These are phyloP conservation scores for Ricordea florida DNA, from an alignment of 92 coral and sea anemone genomes.

Conservation along the genomic window DNA sequence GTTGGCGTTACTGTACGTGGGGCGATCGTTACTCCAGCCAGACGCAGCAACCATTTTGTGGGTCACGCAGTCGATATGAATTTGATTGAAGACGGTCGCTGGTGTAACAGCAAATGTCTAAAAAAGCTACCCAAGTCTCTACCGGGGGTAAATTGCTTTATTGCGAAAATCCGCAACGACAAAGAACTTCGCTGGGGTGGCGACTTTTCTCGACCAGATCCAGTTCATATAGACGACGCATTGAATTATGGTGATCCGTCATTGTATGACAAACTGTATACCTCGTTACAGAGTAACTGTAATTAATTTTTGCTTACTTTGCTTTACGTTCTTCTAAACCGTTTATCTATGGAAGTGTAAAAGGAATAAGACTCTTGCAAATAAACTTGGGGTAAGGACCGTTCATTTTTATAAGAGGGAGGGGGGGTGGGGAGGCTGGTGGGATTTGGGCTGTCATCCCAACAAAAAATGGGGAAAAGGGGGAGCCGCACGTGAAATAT, in stretches of 20 bases:
- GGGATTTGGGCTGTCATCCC: no score
- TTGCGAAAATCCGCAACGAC: conserved; percentile 29
- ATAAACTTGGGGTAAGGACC: no score
- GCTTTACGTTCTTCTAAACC: no score
- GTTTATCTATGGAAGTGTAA: no score
- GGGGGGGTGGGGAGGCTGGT: no score
- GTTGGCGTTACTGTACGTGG: not conserved
- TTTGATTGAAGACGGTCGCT: not conserved
- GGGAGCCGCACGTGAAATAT: no score
- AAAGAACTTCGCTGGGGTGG: conserved; percentile 66
- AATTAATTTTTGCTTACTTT: not conserved
- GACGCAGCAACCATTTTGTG: conserved; percentile 50
- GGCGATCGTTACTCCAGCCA: conserved; percentile 52
- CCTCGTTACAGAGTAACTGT: conserved; percentile 19
- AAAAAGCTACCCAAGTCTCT: not conserved
- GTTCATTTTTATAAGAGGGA: no score
- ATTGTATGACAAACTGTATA: conserved; percentile 13
- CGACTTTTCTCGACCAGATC: conserved; percentile 29
- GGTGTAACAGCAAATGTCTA: conserved; percentile 56
- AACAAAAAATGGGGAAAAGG: no score
- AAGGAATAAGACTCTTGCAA: no score
- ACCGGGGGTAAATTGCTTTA: conserved; percentile 40
- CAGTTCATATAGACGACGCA: conserved; percentile 61
- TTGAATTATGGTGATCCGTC: conserved; percentile 6
- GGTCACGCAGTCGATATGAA: conserved; percentile 76